Evolutionary conservation across 2,888 invertebrate genomes (phyloP).

Genomic region (Stenurella melanura): DNA sequence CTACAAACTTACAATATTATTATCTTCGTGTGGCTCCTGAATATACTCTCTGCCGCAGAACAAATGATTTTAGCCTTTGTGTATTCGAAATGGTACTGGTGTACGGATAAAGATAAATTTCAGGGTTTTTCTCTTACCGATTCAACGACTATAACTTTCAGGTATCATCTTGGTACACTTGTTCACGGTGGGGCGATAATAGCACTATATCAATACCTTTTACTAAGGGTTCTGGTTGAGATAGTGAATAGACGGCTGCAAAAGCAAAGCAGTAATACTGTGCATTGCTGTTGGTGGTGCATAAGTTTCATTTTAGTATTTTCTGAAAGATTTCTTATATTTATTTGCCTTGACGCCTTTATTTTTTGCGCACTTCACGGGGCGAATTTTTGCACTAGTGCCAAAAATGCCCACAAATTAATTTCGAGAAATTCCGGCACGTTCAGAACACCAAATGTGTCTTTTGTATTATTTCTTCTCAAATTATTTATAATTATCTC

Average conservation of each 20-base stretch:
- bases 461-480: slow-evolving; percentile 7
- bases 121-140: not conserved
- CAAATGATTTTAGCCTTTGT: slow-evolving; percentile 4
- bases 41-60: not conserved
- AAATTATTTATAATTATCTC: not conserved
- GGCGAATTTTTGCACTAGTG: slow-evolving; percentile 11
- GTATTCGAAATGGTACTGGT: slow-evolving; percentile 3
- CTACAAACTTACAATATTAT: slow-evolving; percentile 7
- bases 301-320: not conserved
- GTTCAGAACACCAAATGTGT: not conserved
- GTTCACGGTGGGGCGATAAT: not conserved
- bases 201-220: slow-evolving; percentile 6
- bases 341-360: slow-evolving; percentile 2
- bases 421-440: not conserved
- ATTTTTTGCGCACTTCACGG: slow-evolving; percentile 22
- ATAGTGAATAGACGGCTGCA: not conserved
- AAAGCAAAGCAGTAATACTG: not conserved
- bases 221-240: not conserved
- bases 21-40: not conserved
- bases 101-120: not conserved
- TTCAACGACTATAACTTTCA: not conserved
- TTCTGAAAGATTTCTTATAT: slow-evolving; percentile 11
- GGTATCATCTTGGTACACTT: slow-evolving; percentile 17
- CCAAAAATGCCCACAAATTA: not conserved
- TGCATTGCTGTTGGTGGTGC: not conserved